These are phyloP conservation scores for Nibea albiflora DNA, from an alignment of 2,113 vertebrate genomes.

Conservation along the genomic window DNA sequence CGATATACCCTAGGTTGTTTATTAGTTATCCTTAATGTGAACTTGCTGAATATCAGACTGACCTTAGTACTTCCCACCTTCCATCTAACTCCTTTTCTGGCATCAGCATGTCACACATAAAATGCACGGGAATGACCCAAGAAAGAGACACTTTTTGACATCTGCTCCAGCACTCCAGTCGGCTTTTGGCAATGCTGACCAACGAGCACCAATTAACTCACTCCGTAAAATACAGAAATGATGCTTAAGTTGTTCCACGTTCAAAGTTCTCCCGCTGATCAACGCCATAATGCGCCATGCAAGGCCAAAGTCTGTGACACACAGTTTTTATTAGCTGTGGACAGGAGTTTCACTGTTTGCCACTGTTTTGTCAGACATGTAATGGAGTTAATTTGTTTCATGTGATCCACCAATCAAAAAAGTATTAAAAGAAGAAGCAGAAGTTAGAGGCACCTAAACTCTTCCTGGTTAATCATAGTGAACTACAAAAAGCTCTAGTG, in stretches of 20 bases:
- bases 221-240: not conserved
- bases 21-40: conserved; percentile 4
- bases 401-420: not conserved
- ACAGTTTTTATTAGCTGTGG: not conserved
- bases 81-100: not conserved
- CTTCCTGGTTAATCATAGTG: not conserved
- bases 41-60: not conserved
- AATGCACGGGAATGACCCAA: not conserved
- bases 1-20: not conserved
- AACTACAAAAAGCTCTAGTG: not conserved
- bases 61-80: not conserved
- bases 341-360: not conserved
- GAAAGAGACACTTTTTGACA: not conserved
- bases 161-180: not conserved
- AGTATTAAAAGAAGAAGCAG: not conserved
- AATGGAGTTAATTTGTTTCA: not conserved
- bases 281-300: not conserved
- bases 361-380: not conserved
- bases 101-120: not conserved
- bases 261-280: not conserved
- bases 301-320: not conserved
- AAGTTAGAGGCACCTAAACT: not conserved
- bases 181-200: not conserved
- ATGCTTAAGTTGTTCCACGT: not conserved
- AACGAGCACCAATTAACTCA: not conserved